Evolutionary conservation across 2,797 vertebrate species (phyloP).

Genomic region (Acipenser ruthenus): DNA sequence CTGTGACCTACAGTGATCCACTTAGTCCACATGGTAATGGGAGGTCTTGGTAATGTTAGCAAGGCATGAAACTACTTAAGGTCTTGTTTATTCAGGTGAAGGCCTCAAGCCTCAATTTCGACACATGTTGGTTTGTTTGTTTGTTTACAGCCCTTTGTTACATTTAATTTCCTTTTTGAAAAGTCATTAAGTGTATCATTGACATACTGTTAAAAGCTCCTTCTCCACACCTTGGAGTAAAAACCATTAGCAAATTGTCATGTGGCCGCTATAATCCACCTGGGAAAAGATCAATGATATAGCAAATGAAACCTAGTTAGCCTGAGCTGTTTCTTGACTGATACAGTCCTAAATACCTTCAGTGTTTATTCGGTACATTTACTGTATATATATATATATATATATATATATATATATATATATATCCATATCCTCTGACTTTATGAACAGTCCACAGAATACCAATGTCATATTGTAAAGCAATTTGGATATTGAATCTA

Average conservation of each 20-base stretch:
- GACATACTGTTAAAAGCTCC: conserved; percentile 51
- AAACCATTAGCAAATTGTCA: conserved; percentile 25
- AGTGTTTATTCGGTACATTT: no score
- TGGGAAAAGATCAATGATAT: conserved; percentile 34
- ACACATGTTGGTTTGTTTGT: not conserved
- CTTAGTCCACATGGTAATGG: conserved; percentile 48
- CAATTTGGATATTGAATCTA: no score
- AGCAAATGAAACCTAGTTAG: conserved; percentile 46
- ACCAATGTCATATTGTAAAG: no score
- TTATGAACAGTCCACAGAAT: no score
- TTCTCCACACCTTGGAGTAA: conserved; percentile 16
- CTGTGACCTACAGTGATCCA: conserved; percentile 80
- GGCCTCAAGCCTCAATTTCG: not conserved
- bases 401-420: no score
- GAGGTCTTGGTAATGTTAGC: conserved; percentile 35
- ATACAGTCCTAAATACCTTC: conserved; percentile 50
- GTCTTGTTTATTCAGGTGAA: conserved; percentile 3
- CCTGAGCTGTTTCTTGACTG: conserved; percentile 37
- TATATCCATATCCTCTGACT: no score
- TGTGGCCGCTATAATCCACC: conserved; percentile 8
- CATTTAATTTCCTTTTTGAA: conserved; percentile 12
- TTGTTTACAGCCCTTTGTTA: not conserved
- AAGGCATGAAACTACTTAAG: conserved; percentile 27
- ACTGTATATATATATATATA: no score
- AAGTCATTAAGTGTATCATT: conserved; percentile 1